phyloP scores from a whole-genome alignment of 2,797 vertebrate genomes.

The Perodicticus potto region DNA sequence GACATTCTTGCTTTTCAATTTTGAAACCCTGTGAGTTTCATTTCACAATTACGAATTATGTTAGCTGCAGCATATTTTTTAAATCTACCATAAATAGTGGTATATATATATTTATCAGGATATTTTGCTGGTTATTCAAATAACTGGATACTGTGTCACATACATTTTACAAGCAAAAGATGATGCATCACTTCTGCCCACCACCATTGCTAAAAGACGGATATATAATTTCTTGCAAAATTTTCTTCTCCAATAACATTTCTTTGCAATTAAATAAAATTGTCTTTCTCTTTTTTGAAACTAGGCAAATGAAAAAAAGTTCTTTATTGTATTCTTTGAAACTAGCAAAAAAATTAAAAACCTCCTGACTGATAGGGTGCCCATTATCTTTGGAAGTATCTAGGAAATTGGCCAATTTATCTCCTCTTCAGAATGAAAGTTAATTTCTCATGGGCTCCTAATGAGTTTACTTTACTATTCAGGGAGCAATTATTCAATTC shows the following conservation, averaged over 20 bases:
- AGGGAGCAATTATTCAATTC: conserved; percentile 39
- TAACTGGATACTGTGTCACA: neutral
- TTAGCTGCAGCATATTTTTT: neutral
- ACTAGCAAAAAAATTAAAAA: neutral
- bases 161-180: neutral
- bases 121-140: conserved; percentile 16
- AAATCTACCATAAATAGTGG: neutral
- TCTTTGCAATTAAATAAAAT: neutral
- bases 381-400: conserved; percentile 19
- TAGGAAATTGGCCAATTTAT: conserved; percentile 10
- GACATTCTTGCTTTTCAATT: conserved; percentile 7
- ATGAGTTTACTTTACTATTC: conserved; percentile 54
- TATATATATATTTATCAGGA: neutral
- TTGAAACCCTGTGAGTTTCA: neutral
- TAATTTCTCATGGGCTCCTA: conserved; percentile 49
- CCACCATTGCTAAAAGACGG: neutral
- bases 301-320: neutral
- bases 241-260: neutral
- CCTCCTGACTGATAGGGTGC: neutral
- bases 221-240: neutral
- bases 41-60: neutral
- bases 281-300: conserved; percentile 2
- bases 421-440: conserved; percentile 22
- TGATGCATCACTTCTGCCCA: neutral
- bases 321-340: conserved; percentile 35